Evolutionary conservation across 2,113 vertebrate species (phyloP).

Genomic region (Gymnorhina tibicen): DNA sequence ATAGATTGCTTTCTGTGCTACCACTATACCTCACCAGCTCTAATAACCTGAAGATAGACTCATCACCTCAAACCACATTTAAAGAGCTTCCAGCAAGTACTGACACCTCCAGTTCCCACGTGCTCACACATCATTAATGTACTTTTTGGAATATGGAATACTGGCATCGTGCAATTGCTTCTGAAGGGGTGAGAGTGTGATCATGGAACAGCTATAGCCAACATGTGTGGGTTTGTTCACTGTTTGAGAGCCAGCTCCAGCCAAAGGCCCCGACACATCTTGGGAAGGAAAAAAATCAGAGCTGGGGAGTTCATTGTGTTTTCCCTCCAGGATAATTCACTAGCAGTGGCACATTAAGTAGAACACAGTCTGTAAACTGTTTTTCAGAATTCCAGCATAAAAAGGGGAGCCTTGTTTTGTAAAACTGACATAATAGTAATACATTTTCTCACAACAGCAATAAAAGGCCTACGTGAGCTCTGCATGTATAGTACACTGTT

Average conservation of each 20-base stretch:
- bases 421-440: background rate
- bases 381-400: background rate
- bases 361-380: background rate
- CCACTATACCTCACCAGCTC: background rate
- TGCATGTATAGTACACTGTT: background rate
- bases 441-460: background rate
- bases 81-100: background rate
- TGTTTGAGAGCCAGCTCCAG: background rate
- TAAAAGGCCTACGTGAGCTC: background rate
- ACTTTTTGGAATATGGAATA: background rate
- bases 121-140: background rate
- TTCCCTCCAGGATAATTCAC: background rate
- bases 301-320: rapidly evolving
- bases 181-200: too few species aligned
- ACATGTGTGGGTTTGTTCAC: rapidly evolving
- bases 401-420: background rate
- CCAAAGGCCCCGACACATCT: background rate
- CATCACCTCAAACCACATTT: background rate
- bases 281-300: background rate
- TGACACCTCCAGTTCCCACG: background rate
- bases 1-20: background rate
- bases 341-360: background rate
- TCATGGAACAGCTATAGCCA: background rate
- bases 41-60: background rate
- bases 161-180: background rate